Percentiles rank a stretch among this genome's conserved stretches.
phyloP scores from a whole-genome alignment of 2,113 vertebrate species.

The Pluvialis apricaria region DNA sequence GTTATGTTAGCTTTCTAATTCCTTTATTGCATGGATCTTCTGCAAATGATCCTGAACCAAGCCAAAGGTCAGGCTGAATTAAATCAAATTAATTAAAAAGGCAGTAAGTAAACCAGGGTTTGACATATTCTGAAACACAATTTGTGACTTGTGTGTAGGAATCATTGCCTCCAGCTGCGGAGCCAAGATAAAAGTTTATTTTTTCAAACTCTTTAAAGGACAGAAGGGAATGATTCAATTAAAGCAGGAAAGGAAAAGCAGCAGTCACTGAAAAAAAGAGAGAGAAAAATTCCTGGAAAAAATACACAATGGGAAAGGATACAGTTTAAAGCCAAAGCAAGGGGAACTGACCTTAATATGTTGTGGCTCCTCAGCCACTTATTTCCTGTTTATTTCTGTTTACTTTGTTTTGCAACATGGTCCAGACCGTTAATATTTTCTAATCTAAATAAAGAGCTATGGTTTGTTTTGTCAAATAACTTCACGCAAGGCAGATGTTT shows the following conservation, averaged over 20 bases:
- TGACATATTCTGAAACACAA: background rate
- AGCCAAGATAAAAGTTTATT: background rate
- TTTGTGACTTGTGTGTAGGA: background rate
- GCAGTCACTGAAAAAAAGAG: background rate
- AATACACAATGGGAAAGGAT: background rate
- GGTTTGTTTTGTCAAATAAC: background rate
- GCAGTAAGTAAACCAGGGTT: background rate
- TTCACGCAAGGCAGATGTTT: background rate
- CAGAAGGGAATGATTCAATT: background rate
- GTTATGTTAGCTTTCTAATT: background rate
- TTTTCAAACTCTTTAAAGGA: background rate
- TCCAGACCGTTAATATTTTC: background rate
- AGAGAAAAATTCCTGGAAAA: background rate
- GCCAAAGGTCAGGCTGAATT: background rate
- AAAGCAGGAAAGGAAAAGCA: background rate
- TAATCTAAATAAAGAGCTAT: background rate
- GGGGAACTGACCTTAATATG: background rate
- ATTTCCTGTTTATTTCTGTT: conserved; percentile 44
- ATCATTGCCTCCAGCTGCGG: background rate
- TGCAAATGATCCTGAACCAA: background rate
- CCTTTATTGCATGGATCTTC: background rate
- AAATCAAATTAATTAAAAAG: background rate
- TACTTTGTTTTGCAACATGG: background rate
- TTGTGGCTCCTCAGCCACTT: background rate
- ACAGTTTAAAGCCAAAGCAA: background rate